These are phyloP conservation scores for Nipponacmea schrenckii DNA, from an alignment of 2,888 invertebrate species.

Conservation along the genomic window DNA sequence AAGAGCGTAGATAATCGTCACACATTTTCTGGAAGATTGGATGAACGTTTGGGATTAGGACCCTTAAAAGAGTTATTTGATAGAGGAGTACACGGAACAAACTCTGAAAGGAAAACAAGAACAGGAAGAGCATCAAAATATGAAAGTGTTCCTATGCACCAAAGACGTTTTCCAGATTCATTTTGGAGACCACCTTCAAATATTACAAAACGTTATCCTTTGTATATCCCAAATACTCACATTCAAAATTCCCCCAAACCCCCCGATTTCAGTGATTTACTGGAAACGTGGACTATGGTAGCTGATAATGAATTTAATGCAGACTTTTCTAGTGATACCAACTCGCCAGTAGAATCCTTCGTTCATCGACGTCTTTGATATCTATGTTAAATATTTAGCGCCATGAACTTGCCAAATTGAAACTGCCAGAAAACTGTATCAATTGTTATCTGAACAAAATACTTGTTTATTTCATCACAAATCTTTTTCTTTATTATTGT, in stretches of 20 bases:
- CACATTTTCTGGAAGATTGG: constrained; percentile 45
- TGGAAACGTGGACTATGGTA: constrained; percentile 57
- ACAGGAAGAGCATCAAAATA: not conserved
- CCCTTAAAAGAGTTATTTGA: constrained; percentile 64
- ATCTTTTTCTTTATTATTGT: too few relatives aligned
- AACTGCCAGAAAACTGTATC: too few relatives aligned
- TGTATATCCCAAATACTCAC: constrained; percentile 5
- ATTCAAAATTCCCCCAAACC: constrained; percentile 47
- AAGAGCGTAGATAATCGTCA: constrained; percentile 38
- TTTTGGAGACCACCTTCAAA: constrained; percentile 60
- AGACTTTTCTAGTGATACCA: constrained; percentile 47
- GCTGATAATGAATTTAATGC: constrained; percentile 41
- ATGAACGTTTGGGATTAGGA: constrained; percentile 57
- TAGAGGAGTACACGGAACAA: constrained; percentile 44
- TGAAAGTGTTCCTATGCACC: constrained; percentile 48
- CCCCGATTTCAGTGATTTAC: constrained; percentile 63
- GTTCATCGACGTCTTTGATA: not conserved
- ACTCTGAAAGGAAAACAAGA: constrained; percentile 14
- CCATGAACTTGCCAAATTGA: too few relatives aligned
- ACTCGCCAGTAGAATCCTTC: constrained; percentile 35
- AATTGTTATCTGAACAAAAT: too few relatives aligned
- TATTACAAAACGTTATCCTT: not conserved
- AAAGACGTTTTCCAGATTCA: constrained; percentile 58
- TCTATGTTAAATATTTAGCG: not conserved
- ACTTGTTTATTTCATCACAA: too few relatives aligned